These are phyloP conservation scores for Drosophila kuntzei DNA, from an alignment of 2,888 invertebrate species.

Conservation along the genomic window DNA sequence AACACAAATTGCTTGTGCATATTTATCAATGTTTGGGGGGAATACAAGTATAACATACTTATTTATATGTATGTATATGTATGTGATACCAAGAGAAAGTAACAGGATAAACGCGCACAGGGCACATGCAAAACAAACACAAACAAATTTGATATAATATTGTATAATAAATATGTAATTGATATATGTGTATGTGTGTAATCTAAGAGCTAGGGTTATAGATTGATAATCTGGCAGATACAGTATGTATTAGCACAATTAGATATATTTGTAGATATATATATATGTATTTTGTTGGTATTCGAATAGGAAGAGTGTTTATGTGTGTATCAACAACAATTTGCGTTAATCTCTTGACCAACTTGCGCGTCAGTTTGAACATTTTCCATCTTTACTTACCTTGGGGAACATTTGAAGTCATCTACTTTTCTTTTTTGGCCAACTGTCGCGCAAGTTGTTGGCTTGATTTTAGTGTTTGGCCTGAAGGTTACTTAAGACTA, in stretches of 20 bases:
- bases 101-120: slow-evolving; percentile 60
- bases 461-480: slow-evolving; percentile 22
- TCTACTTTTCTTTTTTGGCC: not conserved
- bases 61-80: not conserved
- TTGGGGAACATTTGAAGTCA: slow-evolving; percentile 1
- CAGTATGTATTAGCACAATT: slow-evolving; percentile 78
- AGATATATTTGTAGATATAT: slow-evolving; percentile 57
- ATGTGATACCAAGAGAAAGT: slow-evolving; percentile 8
- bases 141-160: slow-evolving; percentile 65
- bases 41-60: slow-evolving; percentile 13
- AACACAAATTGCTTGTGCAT: slow-evolving; percentile 59
- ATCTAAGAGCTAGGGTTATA: slow-evolving; percentile 65
- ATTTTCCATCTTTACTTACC: slow-evolving; percentile 50
- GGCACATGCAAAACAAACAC: slow-evolving; percentile 82
- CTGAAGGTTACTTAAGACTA: slow-evolving; percentile 50
- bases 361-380: slow-evolving; percentile 53
- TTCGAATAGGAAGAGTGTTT: slow-evolving; percentile 43
- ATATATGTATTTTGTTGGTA: slow-evolving; percentile 30
- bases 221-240: slow-evolving; percentile 71
- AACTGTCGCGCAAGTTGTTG: slow-evolving; percentile 48
- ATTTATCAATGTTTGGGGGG: slow-evolving; percentile 31
- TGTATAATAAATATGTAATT: slow-evolving; percentile 31
- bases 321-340: slow-evolving; percentile 78
- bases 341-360: slow-evolving; percentile 51
- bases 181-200: slow-evolving; percentile 19